Conservation (phyloP, 2,113 vertebrate species). For the Phaethornis superciliosus region DNA sequence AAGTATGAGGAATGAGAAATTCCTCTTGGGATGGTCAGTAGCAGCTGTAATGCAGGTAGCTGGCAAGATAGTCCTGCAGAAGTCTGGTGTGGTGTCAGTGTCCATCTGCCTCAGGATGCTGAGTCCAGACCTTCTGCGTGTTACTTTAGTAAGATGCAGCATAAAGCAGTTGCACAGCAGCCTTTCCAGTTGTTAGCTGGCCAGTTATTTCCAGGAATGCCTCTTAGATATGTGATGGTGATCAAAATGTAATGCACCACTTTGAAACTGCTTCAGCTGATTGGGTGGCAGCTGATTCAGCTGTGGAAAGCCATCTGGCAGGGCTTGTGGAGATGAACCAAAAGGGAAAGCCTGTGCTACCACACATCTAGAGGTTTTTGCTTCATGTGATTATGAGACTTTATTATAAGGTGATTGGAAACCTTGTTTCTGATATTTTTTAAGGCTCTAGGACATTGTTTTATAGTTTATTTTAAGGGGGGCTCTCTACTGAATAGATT, state of each 20-base stretch:
- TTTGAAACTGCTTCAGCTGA: background rate
- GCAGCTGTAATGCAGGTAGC: background rate
- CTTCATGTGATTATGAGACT: background rate
- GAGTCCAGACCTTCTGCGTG: background rate
- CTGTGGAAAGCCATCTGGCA: background rate
- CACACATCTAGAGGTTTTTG: background rate
- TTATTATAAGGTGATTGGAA: background rate
- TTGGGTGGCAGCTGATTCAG: background rate
- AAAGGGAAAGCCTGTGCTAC: background rate
- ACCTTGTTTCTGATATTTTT: background rate
- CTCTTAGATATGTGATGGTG: background rate
- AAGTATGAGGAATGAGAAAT: background rate
- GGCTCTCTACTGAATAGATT: background rate
- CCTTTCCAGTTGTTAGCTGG: background rate
- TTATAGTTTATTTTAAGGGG: background rate
- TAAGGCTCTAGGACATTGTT: background rate
- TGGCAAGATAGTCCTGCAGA: background rate
- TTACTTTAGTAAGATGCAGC: background rate
- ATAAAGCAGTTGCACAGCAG: background rate
- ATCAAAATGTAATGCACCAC: background rate
- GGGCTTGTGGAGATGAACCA: background rate
- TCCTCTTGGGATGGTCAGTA: background rate
- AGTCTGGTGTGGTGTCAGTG: background rate
- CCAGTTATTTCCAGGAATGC: background rate
- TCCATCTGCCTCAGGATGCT: fast-evolving